A percentile compares a stretch with the other conserved stretches of the same genome.
Evolutionary conservation across 2,888 invertebrate genomes (phyloP).

Genomic region (Zaprionus bogoriensis): DNA sequence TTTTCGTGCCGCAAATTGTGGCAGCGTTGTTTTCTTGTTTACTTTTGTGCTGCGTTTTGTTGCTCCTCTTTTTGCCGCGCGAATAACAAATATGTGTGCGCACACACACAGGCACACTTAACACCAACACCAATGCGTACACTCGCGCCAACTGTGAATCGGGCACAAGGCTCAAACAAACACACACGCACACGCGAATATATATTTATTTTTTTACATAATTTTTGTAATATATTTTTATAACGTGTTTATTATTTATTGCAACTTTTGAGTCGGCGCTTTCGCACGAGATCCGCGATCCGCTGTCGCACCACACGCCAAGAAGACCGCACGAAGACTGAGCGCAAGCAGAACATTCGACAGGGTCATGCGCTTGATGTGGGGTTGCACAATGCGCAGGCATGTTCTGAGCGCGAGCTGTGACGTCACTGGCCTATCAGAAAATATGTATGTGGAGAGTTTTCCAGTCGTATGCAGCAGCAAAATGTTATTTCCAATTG

Average conservation of each 20-base stretch:
- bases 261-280: conserved; percentile 37
- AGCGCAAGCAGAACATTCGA: conserved; percentile 35
- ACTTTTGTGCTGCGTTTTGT: conserved; percentile 41
- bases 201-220: conserved; percentile 42
- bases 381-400: conserved; percentile 24
- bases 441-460: too few relatives aligned
- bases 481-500: too few relatives aligned
- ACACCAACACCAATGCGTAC: conserved; percentile 37
- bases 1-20: conserved; percentile 55
- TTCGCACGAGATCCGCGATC: conserved; percentile 9
- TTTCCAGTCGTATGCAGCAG: too few relatives aligned
- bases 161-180: conserved; percentile 48
- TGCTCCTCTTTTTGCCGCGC: conserved; percentile 52
- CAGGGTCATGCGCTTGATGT: too few relatives aligned
- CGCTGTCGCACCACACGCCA: conserved; percentile 32
- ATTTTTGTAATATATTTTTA: conserved; percentile 44
- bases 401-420: conserved; percentile 15
- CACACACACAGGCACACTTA: conserved; percentile 24
- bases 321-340: conserved; percentile 51
- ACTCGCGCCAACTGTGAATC: conserved; percentile 30
- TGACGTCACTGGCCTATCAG: conserved; percentile 12
- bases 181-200: conserved; percentile 26
- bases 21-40: conserved; percentile 48
- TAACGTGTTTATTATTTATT: conserved; percentile 37
- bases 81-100: conserved; percentile 44